A percentile compares a stretch with the other conserved stretches of the same genome.
phyloP scores from a whole-genome alignment of 2,888 invertebrate species.

The Nemotelus nigrinus region DNA sequence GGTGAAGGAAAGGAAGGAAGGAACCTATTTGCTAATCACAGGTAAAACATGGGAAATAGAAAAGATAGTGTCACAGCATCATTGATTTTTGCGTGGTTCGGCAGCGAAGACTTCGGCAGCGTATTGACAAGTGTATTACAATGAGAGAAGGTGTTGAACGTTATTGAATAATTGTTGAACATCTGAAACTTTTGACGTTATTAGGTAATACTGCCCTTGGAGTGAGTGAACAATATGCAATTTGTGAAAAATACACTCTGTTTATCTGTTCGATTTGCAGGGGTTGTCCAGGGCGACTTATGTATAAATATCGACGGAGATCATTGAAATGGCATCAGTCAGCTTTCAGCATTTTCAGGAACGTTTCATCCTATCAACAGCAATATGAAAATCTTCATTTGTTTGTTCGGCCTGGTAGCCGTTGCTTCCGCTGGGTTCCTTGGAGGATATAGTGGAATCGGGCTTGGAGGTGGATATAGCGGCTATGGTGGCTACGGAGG shows the following conservation, averaged over 20 bases:
- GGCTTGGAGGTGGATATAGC: background rate
- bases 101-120: background rate
- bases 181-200: background rate
- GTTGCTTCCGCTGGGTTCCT: conserved; percentile 3
- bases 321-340: no score
- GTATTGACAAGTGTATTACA: background rate
- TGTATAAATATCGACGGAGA: no score
- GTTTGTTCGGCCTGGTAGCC: conserved; percentile 11
- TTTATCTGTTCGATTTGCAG: background rate
- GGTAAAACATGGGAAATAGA: background rate
- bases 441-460: background rate
- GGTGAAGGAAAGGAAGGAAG: background rate
- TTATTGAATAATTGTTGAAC: background rate
- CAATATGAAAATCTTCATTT: conserved; percentile 12
- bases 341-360: no score
- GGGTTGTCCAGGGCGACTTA: no score
- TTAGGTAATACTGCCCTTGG: no score
- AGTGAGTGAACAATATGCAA: no score
- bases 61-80: background rate
- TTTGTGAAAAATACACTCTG: background rate
- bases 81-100: background rate
- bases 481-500: background rate
- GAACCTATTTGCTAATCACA: background rate
- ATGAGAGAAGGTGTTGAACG: background rate
- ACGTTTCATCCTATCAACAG: background rate